A percentile compares a stretch with the other conserved stretches of the same genome.
These are phyloP conservation scores for Perca fluviatilis DNA, from an alignment of 2,113 vertebrate species.

Conservation along the genomic window DNA sequence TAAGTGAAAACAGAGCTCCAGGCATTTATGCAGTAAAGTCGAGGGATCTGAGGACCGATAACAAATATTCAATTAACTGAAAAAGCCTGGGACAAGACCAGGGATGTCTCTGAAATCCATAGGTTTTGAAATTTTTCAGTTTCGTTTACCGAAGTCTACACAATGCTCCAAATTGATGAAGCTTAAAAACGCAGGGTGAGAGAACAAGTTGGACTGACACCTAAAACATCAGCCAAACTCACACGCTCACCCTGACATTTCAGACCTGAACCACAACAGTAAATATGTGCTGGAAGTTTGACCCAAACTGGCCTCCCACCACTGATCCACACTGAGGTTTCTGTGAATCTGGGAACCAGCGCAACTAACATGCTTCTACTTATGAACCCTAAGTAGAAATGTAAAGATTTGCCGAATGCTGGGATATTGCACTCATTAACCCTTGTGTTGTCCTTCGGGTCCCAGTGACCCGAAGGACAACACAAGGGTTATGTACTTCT, in stretches of 20 bases:
- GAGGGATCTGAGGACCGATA: background rate
- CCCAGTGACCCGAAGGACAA: too few species aligned
- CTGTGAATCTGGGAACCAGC: conserved; percentile 10
- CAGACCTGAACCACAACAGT: conserved; percentile 10
- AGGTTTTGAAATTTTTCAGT: conserved; percentile 1
- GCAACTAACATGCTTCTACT: background rate
- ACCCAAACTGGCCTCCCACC: conserved; percentile 8
- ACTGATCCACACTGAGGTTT: background rate
- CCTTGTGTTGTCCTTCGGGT: too few species aligned
- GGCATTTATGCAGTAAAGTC: too few species aligned
- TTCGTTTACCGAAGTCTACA: conserved; percentile 14
- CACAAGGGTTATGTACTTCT: too few species aligned
- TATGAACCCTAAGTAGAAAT: background rate
- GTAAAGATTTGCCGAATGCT: background rate
- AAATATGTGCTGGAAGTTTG: background rate
- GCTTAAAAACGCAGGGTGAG: background rate
- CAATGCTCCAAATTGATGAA: background rate
- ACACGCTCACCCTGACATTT: background rate
- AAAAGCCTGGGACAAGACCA: background rate
- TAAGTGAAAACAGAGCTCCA: conserved; percentile 64
- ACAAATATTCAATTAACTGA: too few species aligned
- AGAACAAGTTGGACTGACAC: conserved; percentile 3
- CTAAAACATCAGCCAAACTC: conserved; percentile 19
- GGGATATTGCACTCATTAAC: background rate
- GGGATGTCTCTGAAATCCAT: background rate